Base-by-base conservation (phyloP, 2,113 vertebrate species). In the Oriolus oriolus region DNA sequence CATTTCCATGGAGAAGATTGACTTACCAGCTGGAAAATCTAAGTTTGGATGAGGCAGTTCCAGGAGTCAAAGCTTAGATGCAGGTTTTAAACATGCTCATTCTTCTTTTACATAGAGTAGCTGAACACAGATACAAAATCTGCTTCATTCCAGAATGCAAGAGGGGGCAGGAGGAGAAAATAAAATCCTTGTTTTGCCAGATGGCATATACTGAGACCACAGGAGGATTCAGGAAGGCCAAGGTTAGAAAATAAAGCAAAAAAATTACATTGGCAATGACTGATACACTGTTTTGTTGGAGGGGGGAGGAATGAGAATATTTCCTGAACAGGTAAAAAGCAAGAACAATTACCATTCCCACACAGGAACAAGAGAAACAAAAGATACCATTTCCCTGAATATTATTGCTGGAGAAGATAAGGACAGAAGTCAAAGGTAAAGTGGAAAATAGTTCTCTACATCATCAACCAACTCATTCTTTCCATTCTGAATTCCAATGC, bases 291-390 rank as follows among this genome's bases (percentile, higher is more conserved):
- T 61, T 90, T 73, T 94, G 70, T 35, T 90, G 84, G 3, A 69
- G 4, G 21, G n/a, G 81, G 26, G 37, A 76, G 50, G 47, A 93
- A 95, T 81, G 30, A 91, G 70, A 88, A 82, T 79, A 76, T 63
- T 97, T 95, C 94, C 91, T 96, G 93, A 95, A 85, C 94, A 97
- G 94, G 95, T 97, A 96, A 94, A 52, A 82, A 65, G 19, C 77
- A 71, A 87, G 59, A 93, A 97, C 94, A 96, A 91, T 95, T 82
- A 57, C 84, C 81, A 94, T 87, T 96, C 87, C 87, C 71, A 93
- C 87, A 96, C 95, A 95, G 94, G 94, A 96, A 96, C 69, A 71
- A 60, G 80, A 92, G 78, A 89, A 96, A 95, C 91, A 97, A 96
- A 96, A 90, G 94, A 92, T 60, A 92, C 35, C 35, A 64, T 64